Base-by-base conservation (phyloP, 2,888 invertebrate species). In the Acanthopleura granulata region DNA sequence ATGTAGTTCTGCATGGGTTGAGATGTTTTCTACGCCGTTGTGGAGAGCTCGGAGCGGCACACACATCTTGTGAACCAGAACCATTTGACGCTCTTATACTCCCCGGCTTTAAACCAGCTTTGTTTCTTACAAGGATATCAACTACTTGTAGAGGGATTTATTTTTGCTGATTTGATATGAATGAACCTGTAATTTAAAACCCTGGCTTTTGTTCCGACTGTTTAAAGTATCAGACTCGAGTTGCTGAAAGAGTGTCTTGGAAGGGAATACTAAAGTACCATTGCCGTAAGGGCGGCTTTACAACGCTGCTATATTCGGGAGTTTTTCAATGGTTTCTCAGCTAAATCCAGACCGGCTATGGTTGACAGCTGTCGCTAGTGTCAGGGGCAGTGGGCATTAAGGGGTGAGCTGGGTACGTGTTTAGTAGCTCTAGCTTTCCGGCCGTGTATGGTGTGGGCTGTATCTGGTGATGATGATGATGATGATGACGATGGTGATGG, bases 401-500 rank as follows among this genome's bases (percentile, higher is more conserved):
- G 4, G 62, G 62, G 22, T n/a, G 25, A 22, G 11, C 11, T 61
- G 62, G 25, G n/a, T n/a, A 61, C 25, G 62, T 22, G n/a, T n/a
- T 22, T 61, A 25, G n/a, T 61, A 14, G 12, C 25, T n/a, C 0
- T 61, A 61, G n/a, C 14, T n/a, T n/a, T 61, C n/a, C 16, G n/a
- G 15, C 9, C 40, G 4, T 40, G 40, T 40, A 40, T 40, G 40
- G 40, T 29, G 62, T 27, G 11, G 62, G 62, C 25, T 18, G 62
- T 27, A 14, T 25, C 14, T 18, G 62, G 14, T 3, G 18, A 70
- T 29, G 70, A 70, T 15, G 70, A 70, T 27, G 70, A 70, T 27
- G 70, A 70, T 27, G 70, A 70, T 15, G 70, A 70, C 14, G 70
- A 70, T 27, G 70, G 0, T 27, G 70, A 30, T 27, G 70, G 40